phyloP scores from a whole-genome alignment of 1,140 invertebrate genomes.

The Solenopsis fugax region DNA sequence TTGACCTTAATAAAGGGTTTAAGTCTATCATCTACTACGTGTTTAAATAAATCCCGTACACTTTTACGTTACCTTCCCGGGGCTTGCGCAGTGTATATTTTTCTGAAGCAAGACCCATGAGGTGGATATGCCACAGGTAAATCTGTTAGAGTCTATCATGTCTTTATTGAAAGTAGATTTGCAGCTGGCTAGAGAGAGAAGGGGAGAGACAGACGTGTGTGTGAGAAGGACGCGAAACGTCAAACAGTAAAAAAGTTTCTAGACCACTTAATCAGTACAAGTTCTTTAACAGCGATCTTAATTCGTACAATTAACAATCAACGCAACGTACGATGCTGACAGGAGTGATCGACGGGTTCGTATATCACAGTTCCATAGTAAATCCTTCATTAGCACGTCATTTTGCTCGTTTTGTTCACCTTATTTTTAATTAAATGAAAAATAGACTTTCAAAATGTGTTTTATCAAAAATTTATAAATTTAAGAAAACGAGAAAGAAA shows the following conservation, averaged over 20 bases:
- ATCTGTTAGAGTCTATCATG: conserved; percentile 54
- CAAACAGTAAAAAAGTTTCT: conserved; percentile 8
- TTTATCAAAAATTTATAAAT: too few relatives aligned
- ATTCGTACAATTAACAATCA: conserved; percentile 30
- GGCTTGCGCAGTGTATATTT: conserved; percentile 52
- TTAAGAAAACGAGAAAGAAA: too few relatives aligned
- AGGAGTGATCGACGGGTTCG: conserved; percentile 67
- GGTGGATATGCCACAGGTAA: conserved; percentile 47
- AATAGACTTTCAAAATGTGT: too few relatives aligned
- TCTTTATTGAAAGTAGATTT: conserved; percentile 50
- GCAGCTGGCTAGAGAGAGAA: background rate
- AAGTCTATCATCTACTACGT: conserved; percentile 31
- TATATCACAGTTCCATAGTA: conserved; percentile 2
- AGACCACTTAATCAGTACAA: background rate
- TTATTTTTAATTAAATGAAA: background rate
- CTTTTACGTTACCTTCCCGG: conserved; percentile 19
- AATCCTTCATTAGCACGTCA: background rate
- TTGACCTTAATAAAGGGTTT: conserved; percentile 58
- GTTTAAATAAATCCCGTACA: conserved; percentile 49
- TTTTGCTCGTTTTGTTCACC: background rate
- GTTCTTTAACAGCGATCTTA: conserved; percentile 10
- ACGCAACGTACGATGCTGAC: conserved; percentile 58
- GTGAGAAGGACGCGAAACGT: conserved; percentile 14
- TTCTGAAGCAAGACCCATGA: conserved; percentile 28
- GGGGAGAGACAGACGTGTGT: background rate